Evolutionary conservation across 2,113 vertebrate species (phyloP), one percentile per base, ranked within the genome.

Genomic region (Pseudorasbora parva): DNA sequence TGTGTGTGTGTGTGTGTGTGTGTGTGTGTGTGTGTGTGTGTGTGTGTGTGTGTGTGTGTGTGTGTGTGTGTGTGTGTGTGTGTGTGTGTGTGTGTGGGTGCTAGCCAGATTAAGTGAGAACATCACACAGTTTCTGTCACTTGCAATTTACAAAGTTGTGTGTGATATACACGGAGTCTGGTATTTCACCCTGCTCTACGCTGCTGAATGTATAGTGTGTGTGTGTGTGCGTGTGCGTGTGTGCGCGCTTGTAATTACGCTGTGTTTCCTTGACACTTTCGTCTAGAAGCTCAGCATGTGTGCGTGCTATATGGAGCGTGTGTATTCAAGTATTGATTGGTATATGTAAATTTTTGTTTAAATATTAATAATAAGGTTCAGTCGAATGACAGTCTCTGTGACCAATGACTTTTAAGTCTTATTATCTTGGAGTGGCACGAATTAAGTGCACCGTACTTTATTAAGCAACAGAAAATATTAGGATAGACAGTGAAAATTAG

Each of bases 1-100:
- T 81, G 66, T 33, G 81, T 66, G 45, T 60, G 60, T 81, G 71
- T 76, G 74, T 86, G 47, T 79, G 27, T 59, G 56, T 30, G 80
- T 62, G 14, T 30, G 80, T 60, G 14, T 27, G 43, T 56, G 21
- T 60, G n/a, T 66, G 74, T 79, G 59, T 73, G 33, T 47, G 41
- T 62, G 71, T 69, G 78, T 72, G 60, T 64, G 1, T 80, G 49
- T 21, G 14, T 81, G 57, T 79, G 62, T 64, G 66, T 33, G 81
- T 66, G 45, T 60, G 60, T 81, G 71, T 76, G 74, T 86, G 47
- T 79, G 27, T 59, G 56, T 30, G 80, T 62, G 14, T n/a, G 51
- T 57, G 60, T 68, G 60, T 71, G 49, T 6, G 57, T 73, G 60
- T 37, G 71, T 41, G 47, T 57, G 21, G 37, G 57, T 12, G 56